Evolutionary conservation across 37 sponge, comb jelly and placozoan species (phyloP).

Genomic region (Diacarnus erythraeanus): DNA sequence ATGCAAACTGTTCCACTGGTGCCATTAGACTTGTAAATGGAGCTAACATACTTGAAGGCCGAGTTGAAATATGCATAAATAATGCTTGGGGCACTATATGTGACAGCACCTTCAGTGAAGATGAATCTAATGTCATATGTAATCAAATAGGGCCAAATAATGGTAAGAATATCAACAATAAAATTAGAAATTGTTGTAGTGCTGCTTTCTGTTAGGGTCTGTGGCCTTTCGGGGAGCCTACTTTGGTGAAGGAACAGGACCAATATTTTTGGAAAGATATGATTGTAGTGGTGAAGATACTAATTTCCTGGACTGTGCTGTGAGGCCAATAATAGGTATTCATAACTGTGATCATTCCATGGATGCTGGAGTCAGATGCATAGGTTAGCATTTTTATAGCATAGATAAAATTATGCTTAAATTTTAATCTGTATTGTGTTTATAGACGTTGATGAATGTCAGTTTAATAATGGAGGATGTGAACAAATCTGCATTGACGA

Average conservation of each 20-base stretch:
- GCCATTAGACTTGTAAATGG: constrained; percentile 32
- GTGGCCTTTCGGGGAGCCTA: not conserved
- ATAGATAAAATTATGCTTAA: not conserved
- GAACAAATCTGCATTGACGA: constrained; percentile 51
- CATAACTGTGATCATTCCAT: constrained; percentile 42
- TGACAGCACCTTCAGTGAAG: constrained; percentile 43
- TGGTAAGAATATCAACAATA: too few relatives aligned
- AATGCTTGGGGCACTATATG: constrained; percentile 60
- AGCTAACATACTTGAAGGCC: not conserved
- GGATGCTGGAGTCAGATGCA: constrained; percentile 63
- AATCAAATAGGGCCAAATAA: constrained; percentile 22
- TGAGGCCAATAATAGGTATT: constrained; percentile 1
- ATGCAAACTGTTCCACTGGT: constrained; percentile 18
- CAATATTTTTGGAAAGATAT: constrained; percentile 29
- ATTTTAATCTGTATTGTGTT: not conserved
- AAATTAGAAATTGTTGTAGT: not conserved
- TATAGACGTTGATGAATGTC: constrained; percentile 74
- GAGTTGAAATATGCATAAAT: constrained; percentile 47
- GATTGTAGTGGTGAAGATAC: constrained; percentile 9
- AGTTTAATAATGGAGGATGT: constrained; percentile 21
- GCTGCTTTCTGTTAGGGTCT: constrained; percentile 8
- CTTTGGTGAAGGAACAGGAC: constrained; percentile 34
- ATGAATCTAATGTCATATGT: constrained; percentile 52
- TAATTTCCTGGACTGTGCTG: constrained; percentile 18
- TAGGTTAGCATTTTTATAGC: constrained; percentile 11